Base-by-base conservation (phyloP, 2,113 vertebrate genomes). In the Raja brachyura region DNA sequence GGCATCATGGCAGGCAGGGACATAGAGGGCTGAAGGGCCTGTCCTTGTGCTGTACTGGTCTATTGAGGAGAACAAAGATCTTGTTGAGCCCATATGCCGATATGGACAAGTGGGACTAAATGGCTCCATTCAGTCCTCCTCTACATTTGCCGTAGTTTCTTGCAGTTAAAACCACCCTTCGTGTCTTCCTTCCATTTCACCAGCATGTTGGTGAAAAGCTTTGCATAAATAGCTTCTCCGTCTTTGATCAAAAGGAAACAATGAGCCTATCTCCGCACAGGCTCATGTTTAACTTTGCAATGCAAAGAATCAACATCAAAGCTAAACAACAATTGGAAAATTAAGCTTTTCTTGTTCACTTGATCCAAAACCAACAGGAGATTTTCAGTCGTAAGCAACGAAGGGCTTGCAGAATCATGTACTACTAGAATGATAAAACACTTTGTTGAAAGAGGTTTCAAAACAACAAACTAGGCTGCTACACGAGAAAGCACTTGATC, bases 361-460 rank as follows among this genome's bases (percentile, higher is more conserved):
- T 61, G 81, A 85, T 85, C 56, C 54, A 85, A 85, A 85, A 61
- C 11, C 56, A 85, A 85, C 81, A 85, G 11, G 25, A 85, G 81
- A 4, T 85, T 85, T 85, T 59, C 56, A 61, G 56, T n/a, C 14
- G 25, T 25, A 85, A 61, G 54, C 56, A 61, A 0, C 0, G 56
- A n/a, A 85, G 9, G 81, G 25, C 81, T 85, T 85, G 81, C 25
- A 85, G 54, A 85, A 85, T 85, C 81, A 85, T 85, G 81, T 59
- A 61, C 25, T 22, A 61, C 59, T 85, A 59, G 59, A 85, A 85
- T n/a, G 81, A 85, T 85, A 61, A 85, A 61, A 61, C 25, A 61
- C 8, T 56, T 83, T 11, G 9, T 7, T 22, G 54, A 48, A 3
- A 85, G 59, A n/a, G 54, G 20, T 54, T 4, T 56, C 20, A 83